Base-by-base conservation (phyloP, 2,113 vertebrate genomes). In the Cacatua alba region DNA sequence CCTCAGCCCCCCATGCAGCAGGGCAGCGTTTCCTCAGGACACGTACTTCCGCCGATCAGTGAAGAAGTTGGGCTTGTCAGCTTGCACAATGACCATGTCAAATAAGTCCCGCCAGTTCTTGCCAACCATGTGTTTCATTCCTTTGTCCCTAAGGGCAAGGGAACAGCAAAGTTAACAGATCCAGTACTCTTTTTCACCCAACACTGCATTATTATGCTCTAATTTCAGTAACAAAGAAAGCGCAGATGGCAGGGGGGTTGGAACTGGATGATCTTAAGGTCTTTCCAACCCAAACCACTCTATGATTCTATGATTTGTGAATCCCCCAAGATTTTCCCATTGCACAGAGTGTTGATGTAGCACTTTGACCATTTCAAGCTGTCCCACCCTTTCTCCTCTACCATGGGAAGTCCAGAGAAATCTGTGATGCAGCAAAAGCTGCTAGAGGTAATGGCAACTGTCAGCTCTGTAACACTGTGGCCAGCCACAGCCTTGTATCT, bases 61-160 rank as follows among this genome's bases (percentile, higher is more conserved):
- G 96, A 98, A 98, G 86, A 98, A 98, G 92, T 96, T 98, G 84
- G 98, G 98, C 60, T 98, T 98, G 90, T 98, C 98, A 0, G 98
- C 98, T 92, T 98, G 98, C 89, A 98, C 98, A 2, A 98, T 98
- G 88, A 98, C 97, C 91, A 98, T 98, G 53, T 98, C 98, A 0
- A 98, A 98, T 77, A 98, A 97, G 1, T 98, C 98, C 31, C 98
- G 93, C 98, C 98, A 98, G 78, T 98, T 98, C 13, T 98, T 97
- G 81, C 98, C 98, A 85, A 98, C 98, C 98, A 98, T 98, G 92
- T 98, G 96, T 49, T 98, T 97, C 98, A 98, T 98, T 52, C 98
- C 98, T 93, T 98, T 98, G 95, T 98, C 97, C 91, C 98, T 98
- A 92, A 48, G 80, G 33, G 44, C 16, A 82, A 65, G 86, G 71